Base-by-base conservation (phyloP, 37 sponge, comb jelly and placozoan species). In the Eunapius fragilis region DNA sequence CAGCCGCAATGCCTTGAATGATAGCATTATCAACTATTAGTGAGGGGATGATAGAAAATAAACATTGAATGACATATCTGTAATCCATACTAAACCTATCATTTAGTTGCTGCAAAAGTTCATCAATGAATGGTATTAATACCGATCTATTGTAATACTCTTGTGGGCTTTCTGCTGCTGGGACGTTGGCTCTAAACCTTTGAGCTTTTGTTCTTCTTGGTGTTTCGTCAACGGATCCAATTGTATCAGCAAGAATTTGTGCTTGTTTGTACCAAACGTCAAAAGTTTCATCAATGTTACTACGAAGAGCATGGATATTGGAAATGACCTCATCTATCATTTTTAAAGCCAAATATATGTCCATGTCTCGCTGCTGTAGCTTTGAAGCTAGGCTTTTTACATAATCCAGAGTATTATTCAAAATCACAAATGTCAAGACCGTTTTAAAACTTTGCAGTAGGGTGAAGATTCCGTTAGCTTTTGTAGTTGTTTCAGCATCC, bases 401-500 rank as follows among this genome's bases (percentile, higher is more conserved):
- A 79, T 85, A 75, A 80, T 70, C 82, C 23, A 89, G 36, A 31
- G 41, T 70, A 78, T 78, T 89, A 48, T 89, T 79, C 31, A 86
- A 80, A 28, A 83, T 85, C 34, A 89, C 24, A 26, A 89, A 77
- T 32, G 68, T 45, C 50, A 76, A 71, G 3, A 90, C 37, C 22
- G 82, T 87, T 35, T 71, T 86, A 90, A 90, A 91, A 23, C 22
- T 58, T 58, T 83, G 48, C 38, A 88, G 38, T 50, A 84, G 77
- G 76, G 38, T 76, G 36, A 88, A 78, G 27, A 88, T 83, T 50
- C 89, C 83, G 77, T 83, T 88, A 34, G 83, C 89, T 82, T 47
- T 82, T 45, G 83, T 88, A 27, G 84, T 67, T 72, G 82, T 86
- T 32, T 85, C 91, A 49, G 78, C 74, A 85, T 90, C 91, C 91